Evolutionary conservation across 1,140 invertebrate genomes (phyloP).

Genomic region (Hormaphis cornu): DNA sequence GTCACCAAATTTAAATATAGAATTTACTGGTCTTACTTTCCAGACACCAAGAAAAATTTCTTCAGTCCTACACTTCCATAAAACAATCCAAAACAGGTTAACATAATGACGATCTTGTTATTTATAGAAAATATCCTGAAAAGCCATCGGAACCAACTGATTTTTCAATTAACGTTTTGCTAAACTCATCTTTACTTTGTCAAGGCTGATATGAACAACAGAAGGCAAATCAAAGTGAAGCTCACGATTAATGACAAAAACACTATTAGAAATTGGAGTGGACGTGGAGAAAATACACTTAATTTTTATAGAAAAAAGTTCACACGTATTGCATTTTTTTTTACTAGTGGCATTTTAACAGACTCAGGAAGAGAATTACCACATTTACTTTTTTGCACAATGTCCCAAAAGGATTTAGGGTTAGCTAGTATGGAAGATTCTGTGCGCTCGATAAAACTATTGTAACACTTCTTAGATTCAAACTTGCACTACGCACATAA

Average conservation of each 20-base stretch:
- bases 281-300: not conserved
- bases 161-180: not conserved
- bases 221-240: not conserved
- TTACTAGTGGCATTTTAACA: not conserved
- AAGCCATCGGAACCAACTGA: not conserved
- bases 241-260: not conserved
- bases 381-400: not conserved
- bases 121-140: not conserved
- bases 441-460: not conserved
- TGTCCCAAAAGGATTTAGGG: not conserved
- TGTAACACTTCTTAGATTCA: not conserved
- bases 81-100: not conserved
- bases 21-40: constrained; percentile 37
- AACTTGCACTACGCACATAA: not conserved
- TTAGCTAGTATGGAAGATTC: not conserved
- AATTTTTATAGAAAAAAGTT: not conserved
- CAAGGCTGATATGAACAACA: not conserved
- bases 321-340: not conserved
- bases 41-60: constrained; percentile 34
- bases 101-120: not conserved
- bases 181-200: not conserved
- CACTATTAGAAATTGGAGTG: not conserved
- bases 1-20: constrained; percentile 37
- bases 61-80: not conserved
- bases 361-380: not conserved